Evolutionary conservation across 2,888 invertebrate genomes (phyloP).

Genomic region (Bedellia somnulentella): DNA sequence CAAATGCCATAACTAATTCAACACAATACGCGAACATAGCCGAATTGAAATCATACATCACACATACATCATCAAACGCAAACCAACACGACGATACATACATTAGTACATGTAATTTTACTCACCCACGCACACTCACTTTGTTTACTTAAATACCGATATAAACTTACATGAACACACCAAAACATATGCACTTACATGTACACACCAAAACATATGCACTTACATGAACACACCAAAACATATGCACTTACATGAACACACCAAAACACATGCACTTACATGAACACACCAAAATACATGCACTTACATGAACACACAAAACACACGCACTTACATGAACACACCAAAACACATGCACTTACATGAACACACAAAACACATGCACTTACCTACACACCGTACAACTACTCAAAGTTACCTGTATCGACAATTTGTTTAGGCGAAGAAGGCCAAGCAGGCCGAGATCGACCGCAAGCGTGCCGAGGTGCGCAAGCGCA

Average conservation of each 20-base stretch:
- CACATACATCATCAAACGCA: slow-evolving; percentile 11
- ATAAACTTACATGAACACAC: slow-evolving; percentile 1
- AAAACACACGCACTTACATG: background rate
- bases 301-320: no score
- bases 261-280: background rate
- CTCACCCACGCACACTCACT: no score
- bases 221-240: slow-evolving; percentile 1
- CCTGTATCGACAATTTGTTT: slow-evolving; percentile 30
- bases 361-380: slow-evolving; percentile 8
- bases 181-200: background rate
- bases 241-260: no score
- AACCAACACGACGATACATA: slow-evolving; percentile 2
- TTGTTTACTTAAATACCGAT: slow-evolving; percentile 1
- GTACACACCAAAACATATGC: slow-evolving; percentile 6
- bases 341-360: slow-evolving; percentile 8
- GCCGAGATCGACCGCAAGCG: slow-evolving; percentile 98
- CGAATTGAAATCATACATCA: background rate
- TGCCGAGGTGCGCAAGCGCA: slow-evolving; percentile 97
- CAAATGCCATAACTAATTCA: no score
- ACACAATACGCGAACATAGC: no score
- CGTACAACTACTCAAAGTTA: no score
- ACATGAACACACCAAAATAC: slow-evolving; percentile 3
- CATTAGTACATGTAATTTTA: no score
- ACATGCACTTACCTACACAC: slow-evolving; percentile 4
- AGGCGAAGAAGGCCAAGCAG: slow-evolving; percentile 98